Conservation (phyloP, 2,888 invertebrate genomes). For the Artemia sinica region DNA sequence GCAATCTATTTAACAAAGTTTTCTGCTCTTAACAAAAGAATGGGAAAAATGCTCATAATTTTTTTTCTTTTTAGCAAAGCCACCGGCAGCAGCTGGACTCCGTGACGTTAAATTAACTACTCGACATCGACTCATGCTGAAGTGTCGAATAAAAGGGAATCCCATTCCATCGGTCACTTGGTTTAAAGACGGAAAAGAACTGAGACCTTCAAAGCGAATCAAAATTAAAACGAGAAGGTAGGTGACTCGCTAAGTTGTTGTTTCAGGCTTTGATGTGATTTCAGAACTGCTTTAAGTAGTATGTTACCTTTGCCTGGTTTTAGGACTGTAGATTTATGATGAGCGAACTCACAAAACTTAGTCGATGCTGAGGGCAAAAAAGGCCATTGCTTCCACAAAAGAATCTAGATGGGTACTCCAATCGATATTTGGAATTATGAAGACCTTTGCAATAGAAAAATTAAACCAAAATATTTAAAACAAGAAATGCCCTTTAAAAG, state of each 20-base stretch:
- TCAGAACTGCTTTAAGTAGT: not conserved
- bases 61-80: constrained; percentile 20
- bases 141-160: constrained; percentile 22
- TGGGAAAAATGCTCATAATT: not conserved
- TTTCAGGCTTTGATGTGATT: not conserved
- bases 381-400: no score
- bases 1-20: not conserved
- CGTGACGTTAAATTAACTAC: constrained; percentile 19
- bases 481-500: no score
- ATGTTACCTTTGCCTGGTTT: no score
- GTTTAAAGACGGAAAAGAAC: constrained; percentile 27
- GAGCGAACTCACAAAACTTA: no score
- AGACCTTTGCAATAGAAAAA: no score
- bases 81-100: constrained; percentile 20
- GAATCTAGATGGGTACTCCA: no score
- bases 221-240: constrained; percentile 26
- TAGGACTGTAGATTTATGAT: no score
- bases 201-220: constrained; percentile 25
- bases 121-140: constrained; percentile 19
- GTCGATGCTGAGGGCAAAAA: no score
- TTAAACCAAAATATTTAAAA: no score
- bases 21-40: not conserved
- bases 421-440: no score
- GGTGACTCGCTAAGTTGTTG: not conserved
- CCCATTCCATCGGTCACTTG: constrained; percentile 25